Evolutionary conservation across 2,113 vertebrate genomes (phyloP).

Genomic region (Astatotilapia flaviijosephi): DNA sequence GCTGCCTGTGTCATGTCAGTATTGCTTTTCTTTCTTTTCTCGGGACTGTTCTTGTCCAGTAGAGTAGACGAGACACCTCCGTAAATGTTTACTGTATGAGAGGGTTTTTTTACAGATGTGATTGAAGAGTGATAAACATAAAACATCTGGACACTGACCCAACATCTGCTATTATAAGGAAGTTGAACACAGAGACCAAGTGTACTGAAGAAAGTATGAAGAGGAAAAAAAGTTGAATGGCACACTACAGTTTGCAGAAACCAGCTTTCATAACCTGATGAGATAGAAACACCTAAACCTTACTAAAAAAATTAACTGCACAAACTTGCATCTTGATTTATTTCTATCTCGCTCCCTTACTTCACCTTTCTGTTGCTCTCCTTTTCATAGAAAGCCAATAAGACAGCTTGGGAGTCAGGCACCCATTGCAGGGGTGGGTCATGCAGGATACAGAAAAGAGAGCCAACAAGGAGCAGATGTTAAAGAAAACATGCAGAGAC

Average conservation of each 20-base stretch:
- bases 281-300: neutral
- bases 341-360: neutral
- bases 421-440: constrained; percentile 37
- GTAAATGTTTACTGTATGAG: constrained; percentile 52
- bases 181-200: neutral
- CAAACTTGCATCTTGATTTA: neutral
- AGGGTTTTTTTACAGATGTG: neutral
- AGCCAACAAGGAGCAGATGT: constrained; percentile 73
- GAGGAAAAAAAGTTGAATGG: neutral
- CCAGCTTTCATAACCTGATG: neutral
- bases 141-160: constrained; percentile 35
- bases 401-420: constrained; percentile 5
- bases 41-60: neutral
- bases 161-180: constrained; percentile 40
- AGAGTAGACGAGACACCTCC: neutral
- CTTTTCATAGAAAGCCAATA: neutral
- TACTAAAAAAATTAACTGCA: neutral
- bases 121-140: constrained; percentile 20
- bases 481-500: constrained; percentile 17
- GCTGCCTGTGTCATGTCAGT: neutral
- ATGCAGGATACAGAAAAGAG: constrained; percentile 52
- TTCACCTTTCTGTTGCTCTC: neutral
- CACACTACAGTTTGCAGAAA: neutral
- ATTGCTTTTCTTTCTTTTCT: neutral
- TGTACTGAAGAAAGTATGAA: neutral